Evolutionary conservation across 1,140 invertebrate species (phyloP).

Genomic region (Rhynchophorus ferrugineus): DNA sequence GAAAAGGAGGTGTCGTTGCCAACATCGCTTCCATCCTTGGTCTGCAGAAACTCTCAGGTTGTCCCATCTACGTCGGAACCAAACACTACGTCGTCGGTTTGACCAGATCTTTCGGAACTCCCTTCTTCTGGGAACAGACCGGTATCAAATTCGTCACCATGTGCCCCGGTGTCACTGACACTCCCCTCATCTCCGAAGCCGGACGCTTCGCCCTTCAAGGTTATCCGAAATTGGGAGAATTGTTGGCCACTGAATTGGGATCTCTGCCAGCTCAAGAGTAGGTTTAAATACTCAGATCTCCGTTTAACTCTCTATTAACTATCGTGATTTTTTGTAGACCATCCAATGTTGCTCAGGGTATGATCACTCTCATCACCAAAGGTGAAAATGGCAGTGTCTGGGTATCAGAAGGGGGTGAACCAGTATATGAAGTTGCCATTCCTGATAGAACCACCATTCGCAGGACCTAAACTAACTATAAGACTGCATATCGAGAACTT

Average conservation of each 20-base stretch:
- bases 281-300: neutral
- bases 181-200: conserved; percentile 36
- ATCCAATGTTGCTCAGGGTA: conserved; percentile 42
- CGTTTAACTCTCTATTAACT: neutral
- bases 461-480: conserved; percentile 20
- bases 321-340: conserved; percentile 34
- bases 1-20: conserved; percentile 43
- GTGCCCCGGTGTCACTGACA: conserved; percentile 41
- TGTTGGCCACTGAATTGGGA: conserved; percentile 34
- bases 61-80: conserved; percentile 45
- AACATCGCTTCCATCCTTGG: conserved; percentile 44
- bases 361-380: conserved; percentile 44
- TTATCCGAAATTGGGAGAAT: conserved; percentile 40
- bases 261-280: conserved; percentile 31
- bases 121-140: conserved; percentile 37
- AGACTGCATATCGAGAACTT: too few species aligned
- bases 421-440: conserved; percentile 46
- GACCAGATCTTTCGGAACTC: conserved; percentile 43
- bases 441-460: conserved; percentile 35
- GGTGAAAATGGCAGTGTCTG: conserved; percentile 47
- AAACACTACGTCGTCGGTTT: conserved; percentile 49
- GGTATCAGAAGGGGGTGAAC: conserved; percentile 45
- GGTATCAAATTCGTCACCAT: conserved; percentile 43
- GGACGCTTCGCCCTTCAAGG: conserved; percentile 34
- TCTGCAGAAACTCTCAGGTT: conserved; percentile 39